Evolutionary conservation across 2,113 vertebrate genomes (phyloP).

Genomic region (Acanthisitta chloris): DNA sequence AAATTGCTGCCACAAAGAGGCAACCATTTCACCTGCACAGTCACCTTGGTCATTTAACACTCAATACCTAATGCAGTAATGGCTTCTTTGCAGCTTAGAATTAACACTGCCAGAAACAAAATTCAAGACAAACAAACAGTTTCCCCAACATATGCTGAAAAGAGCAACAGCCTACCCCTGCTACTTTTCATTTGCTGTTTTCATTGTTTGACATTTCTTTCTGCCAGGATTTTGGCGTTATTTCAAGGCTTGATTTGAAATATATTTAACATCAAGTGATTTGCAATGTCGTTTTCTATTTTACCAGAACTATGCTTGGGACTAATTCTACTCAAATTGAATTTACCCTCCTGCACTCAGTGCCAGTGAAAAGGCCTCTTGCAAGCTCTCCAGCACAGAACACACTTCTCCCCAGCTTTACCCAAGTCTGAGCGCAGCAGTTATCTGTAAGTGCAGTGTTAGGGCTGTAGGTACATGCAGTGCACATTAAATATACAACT

Average conservation of each 20-base stretch:
- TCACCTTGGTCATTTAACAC: not conserved
- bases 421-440: not conserved
- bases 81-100: not conserved
- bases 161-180: constrained; percentile 30
- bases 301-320: constrained; percentile 41
- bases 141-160: constrained; percentile 28
- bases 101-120: constrained; percentile 24
- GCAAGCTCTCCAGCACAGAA: not conserved
- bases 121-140: constrained; percentile 34
- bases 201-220: constrained; percentile 52
- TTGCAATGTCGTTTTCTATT: constrained; percentile 28
- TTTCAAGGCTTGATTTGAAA: constrained; percentile 45
- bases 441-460: not conserved
- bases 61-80: constrained; percentile 2
- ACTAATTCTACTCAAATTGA: constrained; percentile 20
- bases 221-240: constrained; percentile 38
- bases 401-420: not conserved
- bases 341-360: not conserved
- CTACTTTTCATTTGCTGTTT: constrained; percentile 39
- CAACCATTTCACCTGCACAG: not conserved
- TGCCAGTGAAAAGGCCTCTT: not conserved
- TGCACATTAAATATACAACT: not conserved
- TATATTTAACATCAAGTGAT: constrained; percentile 50
- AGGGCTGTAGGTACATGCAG: not conserved
- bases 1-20: not conserved